Base-by-base conservation (phyloP, 53 echinoderm and acorn worm species). In the Paelopatides confundens region DNA sequence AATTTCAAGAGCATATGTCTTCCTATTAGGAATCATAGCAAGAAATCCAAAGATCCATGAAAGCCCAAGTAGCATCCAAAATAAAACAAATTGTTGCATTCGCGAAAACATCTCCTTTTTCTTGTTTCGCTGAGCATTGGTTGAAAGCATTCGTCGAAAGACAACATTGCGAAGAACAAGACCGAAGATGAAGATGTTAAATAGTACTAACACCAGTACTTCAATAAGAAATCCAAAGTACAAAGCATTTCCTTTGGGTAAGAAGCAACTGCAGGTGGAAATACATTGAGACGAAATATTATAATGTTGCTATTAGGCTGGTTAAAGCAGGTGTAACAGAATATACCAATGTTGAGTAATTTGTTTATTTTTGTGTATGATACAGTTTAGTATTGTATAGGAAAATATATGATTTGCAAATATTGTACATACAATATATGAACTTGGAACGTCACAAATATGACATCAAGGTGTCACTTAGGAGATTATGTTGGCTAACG, bases 11-110 rank as follows among this genome's bases (percentile, higher is more conserved):
- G 21, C 39, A 37, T n/a, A 9, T 3, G 70, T 37, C 39, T 35
- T 70, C 38, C 70, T 35, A 10, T 70, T 70, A 5, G 70, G 70
- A 12, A 70, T 70, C 1, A 70, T 18, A 35, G 39, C 24, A 3
- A 70, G 70, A 12, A 70, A 70, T 35, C 70, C 70, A 35, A 70
- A 70, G 21, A 13, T 36, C 70, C 70, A 70, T 10, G 70, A 70
- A 3, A 70, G 17, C 12, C 70, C 70, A 35, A 70, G 38, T 12
- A 70, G 37, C 34, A 70, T 35, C 70, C 70, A 70, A 18, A 70
- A 70, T 14, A 70, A 9, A n/a, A 39, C 70, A 36, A 37, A 23
- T 36, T 70, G 39, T 70, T 70, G 70, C 39, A 70, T 36, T 21
- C 70, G 35, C 7, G 36, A 15, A 36, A 70, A 36, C 35, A 70